Percentiles rank a stretch among this genome's conserved stretches.
phyloP scores from a whole-genome alignment of 2,888 invertebrate species.

The Lamellibrachia columna region DNA sequence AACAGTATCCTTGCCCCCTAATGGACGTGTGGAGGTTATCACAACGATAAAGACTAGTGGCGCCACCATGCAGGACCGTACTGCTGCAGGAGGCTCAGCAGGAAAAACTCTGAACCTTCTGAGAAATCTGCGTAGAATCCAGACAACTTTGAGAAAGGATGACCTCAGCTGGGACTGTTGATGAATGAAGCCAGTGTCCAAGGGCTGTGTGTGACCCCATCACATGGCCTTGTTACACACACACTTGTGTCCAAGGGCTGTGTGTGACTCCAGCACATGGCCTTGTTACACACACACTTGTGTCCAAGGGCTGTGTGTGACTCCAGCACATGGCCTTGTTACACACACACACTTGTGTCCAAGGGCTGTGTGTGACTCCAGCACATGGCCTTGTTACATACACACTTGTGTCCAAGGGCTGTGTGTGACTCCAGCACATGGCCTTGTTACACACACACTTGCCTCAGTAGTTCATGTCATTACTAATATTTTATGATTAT shows the following conservation, averaged over 20 bases:
- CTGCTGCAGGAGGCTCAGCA: constrained; percentile 21
- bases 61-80: constrained; percentile 37
- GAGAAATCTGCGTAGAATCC: constrained; percentile 61
- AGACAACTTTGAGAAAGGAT: constrained; percentile 60
- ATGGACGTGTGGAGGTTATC: constrained; percentile 51
- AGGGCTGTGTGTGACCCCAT: not conserved
- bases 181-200: not conserved
- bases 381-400: too few species aligned
- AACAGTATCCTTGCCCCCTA: constrained; percentile 30
- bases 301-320: too few species aligned
- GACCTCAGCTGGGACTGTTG: constrained; percentile 59
- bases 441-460: too few species aligned
- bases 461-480: not conserved
- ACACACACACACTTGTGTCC: too few species aligned
- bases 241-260: too few species aligned
- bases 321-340: too few species aligned
- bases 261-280: too few species aligned
- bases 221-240: too few species aligned
- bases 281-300: too few species aligned
- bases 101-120: constrained; percentile 50
- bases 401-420: too few species aligned
- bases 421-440: too few species aligned
- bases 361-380: too few species aligned
- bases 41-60: constrained; percentile 51
- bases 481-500: not conserved